phyloP scores from a whole-genome alignment of 2,113 vertebrate species.

The Tursiops truncatus region DNA sequence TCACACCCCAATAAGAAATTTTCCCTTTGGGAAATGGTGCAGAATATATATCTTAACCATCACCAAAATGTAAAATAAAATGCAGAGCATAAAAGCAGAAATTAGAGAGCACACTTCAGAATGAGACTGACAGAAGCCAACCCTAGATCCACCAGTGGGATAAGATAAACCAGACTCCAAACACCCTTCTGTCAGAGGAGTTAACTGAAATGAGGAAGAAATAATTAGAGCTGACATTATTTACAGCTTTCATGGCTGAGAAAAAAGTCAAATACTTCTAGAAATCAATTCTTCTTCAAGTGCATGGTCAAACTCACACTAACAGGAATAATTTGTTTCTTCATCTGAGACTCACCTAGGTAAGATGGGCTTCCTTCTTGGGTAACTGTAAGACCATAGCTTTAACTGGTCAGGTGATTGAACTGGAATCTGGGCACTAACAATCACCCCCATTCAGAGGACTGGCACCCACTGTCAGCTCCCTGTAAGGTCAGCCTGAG shows the following conservation, averaged over 20 bases:
- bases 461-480: neutral
- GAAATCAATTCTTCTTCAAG: neutral
- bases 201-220: neutral
- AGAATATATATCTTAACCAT: neutral
- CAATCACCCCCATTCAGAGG: neutral
- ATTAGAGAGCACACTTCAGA: neutral
- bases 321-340: neutral
- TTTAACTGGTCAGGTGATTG: neutral
- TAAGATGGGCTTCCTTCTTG: neutral
- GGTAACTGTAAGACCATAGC: neutral
- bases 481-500: neutral
- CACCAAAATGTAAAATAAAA: neutral
- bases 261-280: neutral
- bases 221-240: neutral
- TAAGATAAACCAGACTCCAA: neutral
- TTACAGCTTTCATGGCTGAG: neutral
- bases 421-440: neutral
- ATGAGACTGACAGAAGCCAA: neutral
- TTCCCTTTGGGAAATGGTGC: neutral
- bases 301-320: neutral
- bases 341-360: neutral
- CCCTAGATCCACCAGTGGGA: neutral
- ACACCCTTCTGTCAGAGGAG: neutral
- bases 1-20: neutral
- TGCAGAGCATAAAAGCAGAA: neutral